Evolutionary conservation across 1,140 invertebrate species (phyloP).

Genomic region (Dinoponera quadriceps): DNA sequence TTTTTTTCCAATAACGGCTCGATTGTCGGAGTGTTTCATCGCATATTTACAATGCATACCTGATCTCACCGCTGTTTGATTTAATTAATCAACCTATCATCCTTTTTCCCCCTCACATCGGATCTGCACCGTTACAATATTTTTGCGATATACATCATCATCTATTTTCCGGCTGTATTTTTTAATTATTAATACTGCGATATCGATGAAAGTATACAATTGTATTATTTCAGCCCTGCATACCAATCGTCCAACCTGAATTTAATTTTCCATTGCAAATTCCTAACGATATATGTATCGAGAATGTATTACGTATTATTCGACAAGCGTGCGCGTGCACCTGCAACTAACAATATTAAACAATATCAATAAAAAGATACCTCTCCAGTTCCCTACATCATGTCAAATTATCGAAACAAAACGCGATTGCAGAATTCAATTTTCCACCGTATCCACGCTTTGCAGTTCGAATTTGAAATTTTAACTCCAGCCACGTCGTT

Average conservation of each 20-base stretch:
- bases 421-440: not conserved
- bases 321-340: not conserved
- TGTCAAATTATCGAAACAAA: constrained; percentile 6
- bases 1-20: constrained; percentile 20
- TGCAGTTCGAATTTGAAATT: too few relatives aligned
- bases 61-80: constrained; percentile 37
- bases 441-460: too few relatives aligned
- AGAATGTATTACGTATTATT: constrained; percentile 33
- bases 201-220: constrained; percentile 27
- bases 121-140: not conserved
- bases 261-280: constrained; percentile 52
- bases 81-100: constrained; percentile 48
- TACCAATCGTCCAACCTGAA: constrained; percentile 26
- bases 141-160: constrained; percentile 1
- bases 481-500: too few relatives aligned
- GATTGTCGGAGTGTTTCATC: constrained; percentile 22
- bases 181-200: constrained; percentile 48
- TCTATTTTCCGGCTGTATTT: constrained; percentile 7
- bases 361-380: constrained; percentile 21
- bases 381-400: not conserved
- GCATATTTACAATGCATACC: constrained; percentile 24
- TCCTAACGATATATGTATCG: constrained; percentile 12
- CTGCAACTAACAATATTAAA: constrained; percentile 27
- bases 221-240: constrained; percentile 40
- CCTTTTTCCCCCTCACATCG: constrained; percentile 8